Conservation (phyloP, 2,888 invertebrate genomes). For the Desoria tigrina region DNA sequence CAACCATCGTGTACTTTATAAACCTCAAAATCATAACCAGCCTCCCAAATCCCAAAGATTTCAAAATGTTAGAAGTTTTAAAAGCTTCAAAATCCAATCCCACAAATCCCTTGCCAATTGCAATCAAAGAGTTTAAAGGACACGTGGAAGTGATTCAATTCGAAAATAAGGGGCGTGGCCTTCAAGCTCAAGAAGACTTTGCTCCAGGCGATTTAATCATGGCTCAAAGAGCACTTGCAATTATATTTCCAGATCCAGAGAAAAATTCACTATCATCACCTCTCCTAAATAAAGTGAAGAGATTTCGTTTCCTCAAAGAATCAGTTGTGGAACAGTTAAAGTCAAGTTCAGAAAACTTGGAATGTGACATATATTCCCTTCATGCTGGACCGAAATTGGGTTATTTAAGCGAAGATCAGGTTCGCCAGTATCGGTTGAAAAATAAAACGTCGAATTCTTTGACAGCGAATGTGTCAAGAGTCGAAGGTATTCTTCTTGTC, state of each 20-base stretch:
- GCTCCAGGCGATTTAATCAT: not conserved
- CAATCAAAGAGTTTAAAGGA: not conserved
- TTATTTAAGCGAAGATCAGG: not conserved
- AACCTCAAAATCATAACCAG: too few species aligned
- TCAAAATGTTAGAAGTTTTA: not conserved
- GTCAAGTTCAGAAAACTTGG: not conserved
- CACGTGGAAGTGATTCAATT: too few species aligned
- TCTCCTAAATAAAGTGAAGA: not conserved
- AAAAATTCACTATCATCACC: not conserved
- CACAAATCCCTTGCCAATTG: not conserved
- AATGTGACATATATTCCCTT: not conserved
- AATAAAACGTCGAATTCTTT: not conserved
- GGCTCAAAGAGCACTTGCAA: not conserved
- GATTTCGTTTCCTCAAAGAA: not conserved
- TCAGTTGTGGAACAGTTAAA: not conserved
- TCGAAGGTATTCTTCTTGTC: not conserved
- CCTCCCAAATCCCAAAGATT: too few species aligned
- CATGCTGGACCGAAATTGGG: not conserved
- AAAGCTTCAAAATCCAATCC: not conserved
- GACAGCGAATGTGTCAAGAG: not conserved
- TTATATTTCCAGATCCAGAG: not conserved
- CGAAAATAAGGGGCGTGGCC: not conserved
- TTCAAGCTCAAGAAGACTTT: not conserved
- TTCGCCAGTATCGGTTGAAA: too few species aligned
- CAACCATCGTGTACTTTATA: too few species aligned